These are phyloP conservation scores for Todiramphus saurophagus DNA, from an alignment of 2,113 vertebrate genomes.

Conservation along the genomic window DNA sequence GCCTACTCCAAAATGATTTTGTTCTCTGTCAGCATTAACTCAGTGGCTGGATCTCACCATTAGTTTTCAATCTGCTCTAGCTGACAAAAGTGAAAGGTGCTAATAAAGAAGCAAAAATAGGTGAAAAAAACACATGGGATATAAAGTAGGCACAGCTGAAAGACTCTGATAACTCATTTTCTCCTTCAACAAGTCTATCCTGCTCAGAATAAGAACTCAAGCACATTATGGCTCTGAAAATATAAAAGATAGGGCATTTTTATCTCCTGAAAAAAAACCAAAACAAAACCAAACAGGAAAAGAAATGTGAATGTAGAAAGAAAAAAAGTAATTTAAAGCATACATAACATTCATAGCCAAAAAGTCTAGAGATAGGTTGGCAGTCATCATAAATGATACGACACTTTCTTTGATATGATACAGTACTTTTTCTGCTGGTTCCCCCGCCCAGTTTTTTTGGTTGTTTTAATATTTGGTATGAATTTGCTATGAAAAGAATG, in stretches of 20 bases:
- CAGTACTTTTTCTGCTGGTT: neutral
- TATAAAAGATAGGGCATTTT: neutral
- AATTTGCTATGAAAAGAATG: neutral
- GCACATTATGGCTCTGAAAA: neutral
- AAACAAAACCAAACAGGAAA: neutral
- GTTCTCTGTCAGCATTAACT: conserved; percentile 32
- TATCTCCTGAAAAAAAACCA: neutral
- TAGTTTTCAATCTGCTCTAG: conserved; percentile 34
- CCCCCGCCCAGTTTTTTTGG: too few species aligned
- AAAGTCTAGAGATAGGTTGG: neutral
- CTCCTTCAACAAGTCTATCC: conserved; percentile 14
- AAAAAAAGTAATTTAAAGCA: neutral
- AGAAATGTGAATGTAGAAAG: neutral
- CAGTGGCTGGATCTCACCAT: conserved; percentile 31
- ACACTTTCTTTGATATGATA: neutral
- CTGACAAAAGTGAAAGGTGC: conserved; percentile 35
- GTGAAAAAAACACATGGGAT: neutral
- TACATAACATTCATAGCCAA: neutral
- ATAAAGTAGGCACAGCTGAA: conserved; percentile 1
- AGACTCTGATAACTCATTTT: neutral
- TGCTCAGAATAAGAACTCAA: conserved; percentile 18
- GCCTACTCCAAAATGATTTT: neutral
- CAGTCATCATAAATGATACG: neutral
- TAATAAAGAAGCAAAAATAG: conserved; percentile 49
- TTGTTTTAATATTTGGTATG: neutral